Evolutionary conservation across 1,140 invertebrate species (phyloP), one percentile per base, ranked within the genome.

Genomic region (Potamilus streckersoni): DNA sequence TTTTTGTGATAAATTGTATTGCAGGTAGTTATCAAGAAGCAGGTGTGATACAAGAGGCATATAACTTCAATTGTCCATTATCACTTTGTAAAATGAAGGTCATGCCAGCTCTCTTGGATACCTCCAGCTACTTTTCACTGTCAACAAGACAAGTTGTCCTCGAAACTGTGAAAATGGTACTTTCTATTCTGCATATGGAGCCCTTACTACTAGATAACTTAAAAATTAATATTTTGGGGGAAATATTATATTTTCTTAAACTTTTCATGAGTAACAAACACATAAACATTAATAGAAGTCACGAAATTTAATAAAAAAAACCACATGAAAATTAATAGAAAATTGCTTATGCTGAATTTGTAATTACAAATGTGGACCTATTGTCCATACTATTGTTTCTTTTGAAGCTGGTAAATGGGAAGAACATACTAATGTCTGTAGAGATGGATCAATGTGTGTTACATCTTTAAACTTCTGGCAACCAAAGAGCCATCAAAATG

Each of bases 1-100:
- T 56, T 56, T 19, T 38, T 58, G 2, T 0, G 20, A 69, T 77
- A 13, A 58, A 60, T 17, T 78, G 17, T 81, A 62, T 68, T 83
- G 5, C 75, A 91, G 90, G 90, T 49, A 85, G 78, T 58, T 88
- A 89, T 57, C 90, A 91, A 66, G 79, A 85, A 69, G 85, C 90
- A 76, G 89, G 85, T 49, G 89, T 90, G 8, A 90, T 90, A 62
- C 84, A 90, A 59, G 80, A 85, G 66, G 88, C 89, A 5, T 88
- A 88, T 73, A 83, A 86, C 71, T 73, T 91, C n/a, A 91, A 91
- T 80, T 85, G 74, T 31, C 87, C 86, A 0, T 71, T 89, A 56
- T n/a, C 68, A 67, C 31, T 81, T 13, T 67, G 65, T 8, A 67
- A 74, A 58, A 59, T 74, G 27, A 20, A 60, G 19, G 19, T 31